These are phyloP conservation scores for Heliothis subflexa DNA, from an alignment of 1,140 invertebrate genomes.

Conservation along the genomic window DNA sequence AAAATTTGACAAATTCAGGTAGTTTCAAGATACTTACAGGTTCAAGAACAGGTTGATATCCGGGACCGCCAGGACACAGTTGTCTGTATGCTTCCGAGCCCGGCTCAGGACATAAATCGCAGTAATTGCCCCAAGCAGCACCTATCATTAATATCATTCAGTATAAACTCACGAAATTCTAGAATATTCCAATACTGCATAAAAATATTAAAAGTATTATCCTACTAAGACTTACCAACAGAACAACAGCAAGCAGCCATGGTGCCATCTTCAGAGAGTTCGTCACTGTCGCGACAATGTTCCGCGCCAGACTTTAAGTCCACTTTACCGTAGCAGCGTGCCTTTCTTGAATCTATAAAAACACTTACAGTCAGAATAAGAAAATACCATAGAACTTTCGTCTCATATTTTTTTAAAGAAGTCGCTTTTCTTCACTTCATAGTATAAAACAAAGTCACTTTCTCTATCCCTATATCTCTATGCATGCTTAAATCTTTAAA, in stretches of 20 bases:
- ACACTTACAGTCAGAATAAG: neutral
- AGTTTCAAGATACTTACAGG: conserved; percentile 87
- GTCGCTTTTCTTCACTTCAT: too few species aligned
- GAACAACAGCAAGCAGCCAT: conserved; percentile 95
- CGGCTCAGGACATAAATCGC: conserved; percentile 92
- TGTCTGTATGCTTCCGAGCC: conserved; percentile 91
- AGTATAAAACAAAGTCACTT: too few species aligned
- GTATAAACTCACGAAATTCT: neutral
- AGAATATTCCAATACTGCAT: neutral
- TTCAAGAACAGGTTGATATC: conserved; percentile 93
- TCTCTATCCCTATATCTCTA: too few species aligned
- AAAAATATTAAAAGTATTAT: neutral
- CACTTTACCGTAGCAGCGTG: conserved; percentile 90
- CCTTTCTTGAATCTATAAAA: conserved; percentile 91
- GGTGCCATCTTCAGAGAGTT: conserved; percentile 89
- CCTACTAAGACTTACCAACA: conserved; percentile 86
- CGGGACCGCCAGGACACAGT: conserved; percentile 93
- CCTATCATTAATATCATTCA: conserved; percentile 69
- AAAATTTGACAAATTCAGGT: too few species aligned
- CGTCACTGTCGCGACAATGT: conserved; percentile 80
- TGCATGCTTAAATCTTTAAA: too few species aligned
- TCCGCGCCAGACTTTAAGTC: conserved; percentile 84
- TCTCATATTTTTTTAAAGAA: too few species aligned
- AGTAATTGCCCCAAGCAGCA: conserved; percentile 93
- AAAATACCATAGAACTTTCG: neutral